Evolutionary conservation across 2,888 invertebrate species (phyloP).

Genomic region (Cynaeus angustus): DNA sequence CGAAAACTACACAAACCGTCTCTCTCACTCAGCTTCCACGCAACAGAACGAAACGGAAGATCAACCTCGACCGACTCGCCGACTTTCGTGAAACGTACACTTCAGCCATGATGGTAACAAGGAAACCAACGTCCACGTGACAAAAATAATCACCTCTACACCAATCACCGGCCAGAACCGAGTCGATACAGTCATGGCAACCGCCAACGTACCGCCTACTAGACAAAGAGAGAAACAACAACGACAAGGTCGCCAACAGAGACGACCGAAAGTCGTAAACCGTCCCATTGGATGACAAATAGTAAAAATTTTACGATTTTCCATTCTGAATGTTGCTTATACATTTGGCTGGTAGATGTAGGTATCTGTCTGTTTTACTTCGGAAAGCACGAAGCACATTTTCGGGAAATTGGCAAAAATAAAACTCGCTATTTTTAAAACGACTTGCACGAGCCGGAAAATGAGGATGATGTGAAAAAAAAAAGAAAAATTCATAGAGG

Average conservation of each 20-base stretch:
- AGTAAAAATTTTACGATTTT: conserved; percentile 72
- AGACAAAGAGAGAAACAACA: conserved; percentile 57
- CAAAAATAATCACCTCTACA: conserved; percentile 58
- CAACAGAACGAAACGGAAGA: conserved; percentile 51
- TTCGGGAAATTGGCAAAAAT: conserved; percentile 17
- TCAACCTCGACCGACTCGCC: conserved; percentile 55
- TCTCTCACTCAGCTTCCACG: conserved; percentile 11
- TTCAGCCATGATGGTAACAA: conserved; percentile 69
- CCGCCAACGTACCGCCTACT: conserved; percentile 63
- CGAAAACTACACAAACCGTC: background rate
- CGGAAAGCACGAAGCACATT: conserved; percentile 4
- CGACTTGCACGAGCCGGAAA: conserved; percentile 2
- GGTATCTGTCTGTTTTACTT: conserved; percentile 66
- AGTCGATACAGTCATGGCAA: conserved; percentile 71
- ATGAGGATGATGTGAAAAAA: background rate
- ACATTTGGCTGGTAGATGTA: conserved; percentile 71
- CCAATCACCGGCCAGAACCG: conserved; percentile 64
- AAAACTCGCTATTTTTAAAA: conserved; percentile 1
- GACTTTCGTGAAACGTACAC: conserved; percentile 52
- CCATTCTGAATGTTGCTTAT: conserved; percentile 69
- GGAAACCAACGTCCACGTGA: conserved; percentile 67
- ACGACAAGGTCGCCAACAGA: conserved; percentile 55
- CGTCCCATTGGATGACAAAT: conserved; percentile 71
- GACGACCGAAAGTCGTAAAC: conserved; percentile 64
- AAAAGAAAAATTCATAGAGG: too few relatives aligned